These are phyloP conservation scores for Cataglyphis cursor DNA, from an alignment of 2,888 invertebrate genomes.

Conservation along the genomic window DNA sequence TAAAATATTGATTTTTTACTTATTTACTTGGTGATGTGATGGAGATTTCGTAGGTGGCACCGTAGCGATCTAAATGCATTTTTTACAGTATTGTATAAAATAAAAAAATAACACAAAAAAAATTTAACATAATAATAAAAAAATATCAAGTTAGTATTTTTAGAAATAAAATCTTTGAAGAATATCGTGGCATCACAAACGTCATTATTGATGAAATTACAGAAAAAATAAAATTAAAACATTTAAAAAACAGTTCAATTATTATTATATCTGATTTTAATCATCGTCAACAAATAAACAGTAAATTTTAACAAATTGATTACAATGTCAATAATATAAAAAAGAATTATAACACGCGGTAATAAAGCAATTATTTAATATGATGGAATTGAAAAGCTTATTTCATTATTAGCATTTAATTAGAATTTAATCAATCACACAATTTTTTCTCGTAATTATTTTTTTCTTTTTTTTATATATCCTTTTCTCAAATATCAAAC, in stretches of 20 bases:
- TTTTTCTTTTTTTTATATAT: background rate
- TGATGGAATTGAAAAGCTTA: background rate
- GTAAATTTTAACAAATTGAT: background rate
- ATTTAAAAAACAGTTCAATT: background rate
- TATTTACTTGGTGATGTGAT: background rate
- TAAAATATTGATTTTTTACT: slow-evolving; percentile 25
- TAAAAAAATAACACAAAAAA: background rate
- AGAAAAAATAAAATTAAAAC: too few relatives aligned
- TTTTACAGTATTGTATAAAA: background rate
- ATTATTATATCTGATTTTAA: background rate
- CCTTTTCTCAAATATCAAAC: background rate
- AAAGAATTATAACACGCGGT: background rate
- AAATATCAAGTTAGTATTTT: background rate
- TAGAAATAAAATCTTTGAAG: background rate
- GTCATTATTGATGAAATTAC: background rate
- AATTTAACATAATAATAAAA: background rate
- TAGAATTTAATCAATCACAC: background rate
- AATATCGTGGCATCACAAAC: background rate
- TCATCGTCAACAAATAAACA: background rate
- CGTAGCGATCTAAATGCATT: slow-evolving; percentile 1
- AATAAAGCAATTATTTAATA: too few relatives aligned
- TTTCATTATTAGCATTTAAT: background rate
- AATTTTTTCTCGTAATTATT: background rate
- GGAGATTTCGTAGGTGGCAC: slow-evolving; percentile 34
- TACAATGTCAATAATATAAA: background rate